phyloP scores from a whole-genome alignment of 64 coral and sea anemone genomes.

The Montipora efflorescens region DNA sequence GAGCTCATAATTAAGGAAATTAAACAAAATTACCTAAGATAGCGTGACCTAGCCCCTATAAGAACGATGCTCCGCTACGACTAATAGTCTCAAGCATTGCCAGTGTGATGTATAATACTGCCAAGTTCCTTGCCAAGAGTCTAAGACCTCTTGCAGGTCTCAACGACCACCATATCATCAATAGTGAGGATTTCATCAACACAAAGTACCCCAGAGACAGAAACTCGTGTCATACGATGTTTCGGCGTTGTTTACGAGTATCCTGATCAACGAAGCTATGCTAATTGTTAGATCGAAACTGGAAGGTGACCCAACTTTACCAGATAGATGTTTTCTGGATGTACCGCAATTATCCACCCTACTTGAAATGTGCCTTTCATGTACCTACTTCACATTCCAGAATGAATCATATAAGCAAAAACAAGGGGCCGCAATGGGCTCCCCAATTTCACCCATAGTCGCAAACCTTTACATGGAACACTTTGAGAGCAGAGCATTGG shows the following conservation, averaged over 20 bases:
- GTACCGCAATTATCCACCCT: background rate
- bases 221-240: no score
- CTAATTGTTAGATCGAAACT: conserved; percentile 10
- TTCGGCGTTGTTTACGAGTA: no score
- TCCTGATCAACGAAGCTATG: conserved; percentile 17
- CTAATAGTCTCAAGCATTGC: no score
- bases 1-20: no score
- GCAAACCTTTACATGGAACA: conserved; percentile 61
- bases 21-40: no score
- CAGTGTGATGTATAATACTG: no score
- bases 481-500: conserved; percentile 39
- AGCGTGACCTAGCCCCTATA: no score
- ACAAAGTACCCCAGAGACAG: conserved; percentile 12
- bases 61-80: no score
- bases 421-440: conserved; percentile 46
- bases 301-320: conserved; percentile 12
- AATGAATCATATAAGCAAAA: conserved; percentile 40
- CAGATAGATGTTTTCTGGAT: background rate
- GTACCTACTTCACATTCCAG: conserved; percentile 48
- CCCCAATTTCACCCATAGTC: conserved; percentile 14
- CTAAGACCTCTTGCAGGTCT: background rate
- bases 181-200: conserved; percentile 39
- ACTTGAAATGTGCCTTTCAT: conserved; percentile 35
- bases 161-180: conserved; percentile 19
- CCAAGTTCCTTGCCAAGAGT: no score